Evolutionary conservation across 2,888 invertebrate species (phyloP), one percentile per base, ranked within the genome.

Genomic region (Tuberolachnus salignus): DNA sequence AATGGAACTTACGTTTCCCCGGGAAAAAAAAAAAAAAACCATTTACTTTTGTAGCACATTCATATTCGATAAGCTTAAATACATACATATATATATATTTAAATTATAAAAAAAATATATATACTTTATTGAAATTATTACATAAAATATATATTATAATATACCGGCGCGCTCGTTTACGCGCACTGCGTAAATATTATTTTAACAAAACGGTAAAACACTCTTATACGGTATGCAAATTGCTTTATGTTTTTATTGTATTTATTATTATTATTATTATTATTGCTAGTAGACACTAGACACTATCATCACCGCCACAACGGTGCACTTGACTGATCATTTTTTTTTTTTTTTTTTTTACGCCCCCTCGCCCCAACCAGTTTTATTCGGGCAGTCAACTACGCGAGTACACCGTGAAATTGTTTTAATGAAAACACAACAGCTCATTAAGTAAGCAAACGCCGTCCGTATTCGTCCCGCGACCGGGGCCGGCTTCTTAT

Each of bases 401-500:
- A 16, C 42, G 14, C n/a, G n/a, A n/a, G n/a, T n/a, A n/a, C 34
- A 19, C 14, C 34, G 21, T 42, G 53, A 69, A 64, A 53, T 64
- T 63, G 51, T 73, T 61, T 73, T 73, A 53, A 53, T 73, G 34
- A n/a, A 51, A 73, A 51, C 16, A 73, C 63, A 73, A 73, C 46
- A 73, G 63, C 51, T 63, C 73, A 63, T 73, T 73, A 73, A 21
- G 34, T 73, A 73, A 73, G 63, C 51, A 73, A 63, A 73, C 42
- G 63, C 34, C 63, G 51, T n/a, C 42, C 21, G 34, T 51, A 63
- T 51, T 51, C 73, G 53, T 73, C 63, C 16, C 34, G 16, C 34
- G 19, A 23, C 13, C n/a, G n/a, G n/a, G n/a, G n/a, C n/a, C n/a
- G n/a, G 19, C 16, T 34, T 21, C 63, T 51, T 63, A 73, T 73